phyloP scores from a whole-genome alignment of 2,888 invertebrate species.

The Panzeria rudis region DNA sequence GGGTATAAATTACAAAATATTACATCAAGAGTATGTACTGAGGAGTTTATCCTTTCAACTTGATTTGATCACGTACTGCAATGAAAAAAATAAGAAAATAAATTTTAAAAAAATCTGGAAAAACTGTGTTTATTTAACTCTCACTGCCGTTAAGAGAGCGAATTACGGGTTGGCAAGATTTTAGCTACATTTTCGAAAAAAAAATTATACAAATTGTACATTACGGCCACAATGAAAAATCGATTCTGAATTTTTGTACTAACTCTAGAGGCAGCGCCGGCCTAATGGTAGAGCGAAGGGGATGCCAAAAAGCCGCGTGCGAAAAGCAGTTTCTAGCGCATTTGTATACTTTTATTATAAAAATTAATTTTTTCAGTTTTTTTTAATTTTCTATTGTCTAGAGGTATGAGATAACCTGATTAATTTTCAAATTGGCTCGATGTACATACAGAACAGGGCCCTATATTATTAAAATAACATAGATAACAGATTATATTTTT shows the following conservation, averaged over 20 bases:
- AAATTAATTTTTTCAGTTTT: too few relatives aligned
- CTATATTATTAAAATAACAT: too few relatives aligned
- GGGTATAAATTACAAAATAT: slow-evolving; percentile 60
- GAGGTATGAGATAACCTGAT: too few relatives aligned
- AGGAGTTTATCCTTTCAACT: slow-evolving; percentile 81
- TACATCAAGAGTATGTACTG: slow-evolving; percentile 60
- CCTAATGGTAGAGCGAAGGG: too few relatives aligned
- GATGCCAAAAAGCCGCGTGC: too few relatives aligned
- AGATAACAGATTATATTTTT: too few relatives aligned
- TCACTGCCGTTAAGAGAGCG: slow-evolving; percentile 75
- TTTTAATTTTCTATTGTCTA: too few relatives aligned
- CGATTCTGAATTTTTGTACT: not conserved
- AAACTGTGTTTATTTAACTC: slow-evolving; percentile 4
- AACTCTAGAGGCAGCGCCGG: too few relatives aligned
- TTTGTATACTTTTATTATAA: too few relatives aligned
- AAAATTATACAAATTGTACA: slow-evolving; percentile 47
- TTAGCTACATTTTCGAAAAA: slow-evolving; percentile 78
- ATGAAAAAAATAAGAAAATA: slow-evolving; percentile 27
- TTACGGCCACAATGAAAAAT: not conserved
- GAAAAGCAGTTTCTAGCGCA: too few relatives aligned
- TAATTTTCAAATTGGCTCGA: too few relatives aligned
- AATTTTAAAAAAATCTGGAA: slow-evolving; percentile 49
- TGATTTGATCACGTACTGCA: slow-evolving; percentile 84
- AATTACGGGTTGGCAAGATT: slow-evolving; percentile 78
- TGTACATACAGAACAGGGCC: too few relatives aligned